Conservation (phyloP, 2,113 vertebrate species). For the Sciurus niger region DNA sequence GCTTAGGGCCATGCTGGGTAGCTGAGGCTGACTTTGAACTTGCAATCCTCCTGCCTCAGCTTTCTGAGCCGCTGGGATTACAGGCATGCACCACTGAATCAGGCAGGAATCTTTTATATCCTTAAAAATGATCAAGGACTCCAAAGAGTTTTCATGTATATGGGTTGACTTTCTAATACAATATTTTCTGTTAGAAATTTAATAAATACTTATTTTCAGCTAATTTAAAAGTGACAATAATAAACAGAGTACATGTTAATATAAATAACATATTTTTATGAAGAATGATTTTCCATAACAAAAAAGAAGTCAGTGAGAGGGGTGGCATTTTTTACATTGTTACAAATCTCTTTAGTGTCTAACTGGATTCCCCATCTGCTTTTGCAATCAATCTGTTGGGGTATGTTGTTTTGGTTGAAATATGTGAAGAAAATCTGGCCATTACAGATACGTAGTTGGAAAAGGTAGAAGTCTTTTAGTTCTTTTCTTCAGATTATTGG, state of each 20-base stretch:
- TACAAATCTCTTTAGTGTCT: background rate
- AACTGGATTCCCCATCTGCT: slow-evolving; percentile 27
- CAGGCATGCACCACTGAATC: too few species aligned
- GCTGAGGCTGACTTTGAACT: too few species aligned
- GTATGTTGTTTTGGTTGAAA: slow-evolving; percentile 65
- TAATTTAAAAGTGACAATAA: background rate
- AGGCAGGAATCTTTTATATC: background rate
- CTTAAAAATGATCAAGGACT: background rate
- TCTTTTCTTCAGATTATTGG: slow-evolving; percentile 9
- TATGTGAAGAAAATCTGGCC: slow-evolving; percentile 44
- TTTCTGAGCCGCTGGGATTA: too few species aligned
- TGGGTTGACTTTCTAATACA: background rate
- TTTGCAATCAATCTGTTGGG: slow-evolving; percentile 30
- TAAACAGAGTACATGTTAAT: background rate
- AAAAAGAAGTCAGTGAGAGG: background rate
- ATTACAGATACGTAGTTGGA: background rate
- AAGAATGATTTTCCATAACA: slow-evolving; percentile 1
- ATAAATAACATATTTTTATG: slow-evolving; percentile 23
- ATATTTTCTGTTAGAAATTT: background rate
- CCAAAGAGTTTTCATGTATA: background rate
- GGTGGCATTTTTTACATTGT: background rate
- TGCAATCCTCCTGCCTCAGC: too few species aligned
- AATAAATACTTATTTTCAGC: slow-evolving; percentile 16
- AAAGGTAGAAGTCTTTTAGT: background rate
- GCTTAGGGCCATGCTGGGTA: too few species aligned